Evolutionary conservation across 2,888 invertebrate species (phyloP).

Genomic region (Xestia ashworthii): DNA sequence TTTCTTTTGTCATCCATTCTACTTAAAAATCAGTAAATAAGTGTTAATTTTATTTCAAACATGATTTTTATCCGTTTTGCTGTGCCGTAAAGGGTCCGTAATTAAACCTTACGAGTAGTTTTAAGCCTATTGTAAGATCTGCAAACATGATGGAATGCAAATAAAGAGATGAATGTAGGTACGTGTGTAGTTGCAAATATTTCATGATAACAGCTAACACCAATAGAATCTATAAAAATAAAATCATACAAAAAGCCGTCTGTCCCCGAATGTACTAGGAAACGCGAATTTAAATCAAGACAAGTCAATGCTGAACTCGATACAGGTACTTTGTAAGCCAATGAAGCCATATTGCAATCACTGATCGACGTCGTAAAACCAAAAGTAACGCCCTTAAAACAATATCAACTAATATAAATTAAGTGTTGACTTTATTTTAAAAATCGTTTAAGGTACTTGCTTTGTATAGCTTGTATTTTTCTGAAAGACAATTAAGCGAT

Average conservation of each 20-base stretch:
- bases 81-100: too few species aligned
- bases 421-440: constrained; percentile 15
- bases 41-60: too few species aligned
- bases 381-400: constrained; percentile 51
- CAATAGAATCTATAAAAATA: neutral
- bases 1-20: neutral
- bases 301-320: constrained; percentile 74
- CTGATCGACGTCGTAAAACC: constrained; percentile 35
- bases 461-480: neutral
- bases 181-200: neutral
- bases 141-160: too few species aligned
- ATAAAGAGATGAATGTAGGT: too few species aligned
- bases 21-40: neutral
- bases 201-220: neutral
- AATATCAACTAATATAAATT: constrained; percentile 46
- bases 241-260: constrained; percentile 2
- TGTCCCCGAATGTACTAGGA: constrained; percentile 73
- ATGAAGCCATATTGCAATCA: constrained; percentile 64
- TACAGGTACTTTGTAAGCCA: constrained; percentile 60
- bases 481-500: neutral
- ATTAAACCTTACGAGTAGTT: too few species aligned
- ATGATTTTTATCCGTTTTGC: too few species aligned
- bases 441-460: neutral
- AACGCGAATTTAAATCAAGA: constrained; percentile 72
- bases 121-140: too few species aligned